These are phyloP conservation scores for Aphodius granarius DNA, from an alignment of 2,888 invertebrate genomes.

Conservation along the genomic window DNA sequence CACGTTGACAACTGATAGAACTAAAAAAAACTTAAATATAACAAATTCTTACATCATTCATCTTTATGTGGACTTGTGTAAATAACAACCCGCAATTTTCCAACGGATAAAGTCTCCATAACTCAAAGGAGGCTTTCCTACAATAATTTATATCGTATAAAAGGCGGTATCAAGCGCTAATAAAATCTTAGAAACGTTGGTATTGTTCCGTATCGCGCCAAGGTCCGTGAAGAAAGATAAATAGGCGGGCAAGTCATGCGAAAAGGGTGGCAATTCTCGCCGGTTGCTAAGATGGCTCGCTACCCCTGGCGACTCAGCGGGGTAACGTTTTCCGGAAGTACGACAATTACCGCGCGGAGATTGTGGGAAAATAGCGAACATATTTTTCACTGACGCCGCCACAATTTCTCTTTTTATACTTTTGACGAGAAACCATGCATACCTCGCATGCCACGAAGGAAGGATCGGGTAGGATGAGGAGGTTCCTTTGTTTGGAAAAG, in stretches of 20 bases:
- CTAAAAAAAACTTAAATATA: no score
- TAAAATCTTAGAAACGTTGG: background rate
- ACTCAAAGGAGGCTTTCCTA: background rate
- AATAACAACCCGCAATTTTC: background rate
- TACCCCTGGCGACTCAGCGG: background rate
- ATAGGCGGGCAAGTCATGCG: background rate
- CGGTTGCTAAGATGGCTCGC: background rate
- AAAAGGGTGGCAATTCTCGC: background rate
- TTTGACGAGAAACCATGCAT: background rate
- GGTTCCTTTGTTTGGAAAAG: slow-evolving; percentile 9
- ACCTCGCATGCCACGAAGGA: slow-evolving; percentile 3
- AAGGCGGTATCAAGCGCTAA: background rate
- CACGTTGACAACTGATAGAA: no score
- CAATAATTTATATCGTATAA: background rate
- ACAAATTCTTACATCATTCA: no score
- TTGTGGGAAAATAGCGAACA: slow-evolving; percentile 20
- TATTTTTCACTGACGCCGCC: slow-evolving; percentile 8
- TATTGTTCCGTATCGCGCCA: background rate
- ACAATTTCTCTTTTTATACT: slow-evolving; percentile 12
- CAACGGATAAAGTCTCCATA: background rate
- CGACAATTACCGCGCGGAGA: slow-evolving; percentile 13
- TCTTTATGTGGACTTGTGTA: no score
- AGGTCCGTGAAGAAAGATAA: background rate
- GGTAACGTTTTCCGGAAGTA: background rate
- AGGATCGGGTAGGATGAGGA: background rate